These are phyloP conservation scores for Prochilodus magdalenae DNA, from an alignment of 2,113 vertebrate genomes.

Conservation along the genomic window DNA sequence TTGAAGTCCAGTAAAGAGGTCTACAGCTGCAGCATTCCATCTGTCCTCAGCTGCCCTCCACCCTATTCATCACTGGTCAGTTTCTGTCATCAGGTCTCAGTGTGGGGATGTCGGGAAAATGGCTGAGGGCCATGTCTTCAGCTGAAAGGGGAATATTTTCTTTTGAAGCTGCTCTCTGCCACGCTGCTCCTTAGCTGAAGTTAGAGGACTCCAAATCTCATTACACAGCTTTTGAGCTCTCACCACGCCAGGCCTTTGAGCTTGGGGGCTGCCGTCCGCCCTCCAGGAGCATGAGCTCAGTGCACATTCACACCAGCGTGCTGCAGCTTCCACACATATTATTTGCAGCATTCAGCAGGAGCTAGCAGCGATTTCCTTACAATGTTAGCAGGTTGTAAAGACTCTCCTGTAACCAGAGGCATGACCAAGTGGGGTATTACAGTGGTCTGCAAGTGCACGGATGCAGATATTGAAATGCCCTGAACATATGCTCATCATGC, in stretches of 20 bases:
- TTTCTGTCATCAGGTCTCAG: not conserved
- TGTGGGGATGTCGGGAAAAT: not conserved
- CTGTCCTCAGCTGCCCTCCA: not conserved
- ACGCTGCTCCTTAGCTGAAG: not conserved
- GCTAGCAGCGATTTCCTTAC: not conserved
- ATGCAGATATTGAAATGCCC: too few species aligned
- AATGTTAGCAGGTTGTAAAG: not conserved
- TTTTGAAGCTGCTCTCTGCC: constrained; percentile 21
- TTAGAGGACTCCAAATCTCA: constrained; percentile 16
- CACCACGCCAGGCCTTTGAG: not conserved
- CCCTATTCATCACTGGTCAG: not conserved
- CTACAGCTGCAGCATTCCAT: not conserved
- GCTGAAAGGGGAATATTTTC: constrained; percentile 15
- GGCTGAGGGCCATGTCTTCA: not conserved
- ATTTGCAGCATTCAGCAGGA: not conserved
- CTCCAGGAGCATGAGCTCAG: not conserved
- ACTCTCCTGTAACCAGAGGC: not conserved
- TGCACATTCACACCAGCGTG: constrained; percentile 3
- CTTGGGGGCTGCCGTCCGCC: not conserved
- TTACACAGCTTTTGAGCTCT: constrained; percentile 22
- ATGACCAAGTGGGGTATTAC: not conserved
- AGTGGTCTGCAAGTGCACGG: not conserved
- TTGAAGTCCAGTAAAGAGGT: not conserved
- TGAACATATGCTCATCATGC: too few species aligned
- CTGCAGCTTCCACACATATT: not conserved